These are phyloP conservation scores for Lutra lutra DNA, from an alignment of 2,797 vertebrate species.

Conservation along the genomic window DNA sequence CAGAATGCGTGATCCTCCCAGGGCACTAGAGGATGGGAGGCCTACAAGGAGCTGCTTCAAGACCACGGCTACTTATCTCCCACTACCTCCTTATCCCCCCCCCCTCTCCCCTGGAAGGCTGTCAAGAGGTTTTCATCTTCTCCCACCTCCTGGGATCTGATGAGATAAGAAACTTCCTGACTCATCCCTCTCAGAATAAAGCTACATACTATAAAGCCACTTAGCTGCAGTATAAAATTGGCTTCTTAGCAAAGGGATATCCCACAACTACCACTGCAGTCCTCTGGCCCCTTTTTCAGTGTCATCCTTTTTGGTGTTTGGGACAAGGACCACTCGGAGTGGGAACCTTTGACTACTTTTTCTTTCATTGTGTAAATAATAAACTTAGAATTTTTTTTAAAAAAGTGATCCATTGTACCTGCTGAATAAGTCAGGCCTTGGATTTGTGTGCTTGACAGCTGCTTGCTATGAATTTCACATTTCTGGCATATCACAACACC, in stretches of 20 bases:
- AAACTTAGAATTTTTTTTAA: not conserved
- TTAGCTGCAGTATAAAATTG: not conserved
- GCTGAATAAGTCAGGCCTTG: not conserved
- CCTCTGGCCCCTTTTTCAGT: not conserved
- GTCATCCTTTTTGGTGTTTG: not conserved
- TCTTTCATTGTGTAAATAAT: constrained; percentile 37
- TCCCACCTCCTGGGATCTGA: not conserved
- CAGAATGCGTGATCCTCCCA: not conserved
- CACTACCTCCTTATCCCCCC: not conserved
- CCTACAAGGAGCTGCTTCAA: not conserved
- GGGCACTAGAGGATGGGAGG: not conserved
- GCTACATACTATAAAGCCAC: not conserved
- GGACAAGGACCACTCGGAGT: not conserved
- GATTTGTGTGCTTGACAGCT: constrained; percentile 17
- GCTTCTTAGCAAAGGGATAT: not conserved
- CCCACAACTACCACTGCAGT: not conserved
- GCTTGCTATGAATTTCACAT: constrained; percentile 40
- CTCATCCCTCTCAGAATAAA: constrained; percentile 17
- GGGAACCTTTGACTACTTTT: not conserved
- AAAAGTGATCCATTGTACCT: not conserved
- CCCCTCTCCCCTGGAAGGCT: not conserved
- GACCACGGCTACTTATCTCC: not conserved
- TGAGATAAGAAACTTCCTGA: not conserved
- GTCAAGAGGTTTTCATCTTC: not conserved
- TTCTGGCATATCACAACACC: not conserved